Percentiles rank a stretch among this genome's conserved stretches.
phyloP scores from a whole-genome alignment of 1,140 invertebrate species.

The Magallana ariakensis region DNA sequence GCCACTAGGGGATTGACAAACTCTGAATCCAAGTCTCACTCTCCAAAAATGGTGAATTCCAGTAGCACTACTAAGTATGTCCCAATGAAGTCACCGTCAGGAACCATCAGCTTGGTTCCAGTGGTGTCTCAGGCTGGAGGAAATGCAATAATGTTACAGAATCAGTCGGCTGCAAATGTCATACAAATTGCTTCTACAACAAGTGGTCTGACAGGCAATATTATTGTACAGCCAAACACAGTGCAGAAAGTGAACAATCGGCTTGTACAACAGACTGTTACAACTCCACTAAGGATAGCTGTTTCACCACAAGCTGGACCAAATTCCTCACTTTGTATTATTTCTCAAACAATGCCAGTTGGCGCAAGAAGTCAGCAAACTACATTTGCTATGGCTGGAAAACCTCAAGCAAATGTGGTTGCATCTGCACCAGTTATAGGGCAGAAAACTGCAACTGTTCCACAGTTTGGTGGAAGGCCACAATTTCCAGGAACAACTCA shows the following conservation, averaged over 20 bases:
- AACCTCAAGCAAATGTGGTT: conserved; percentile 14
- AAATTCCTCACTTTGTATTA: conserved; percentile 37
- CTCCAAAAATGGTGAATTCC: conserved; percentile 6
- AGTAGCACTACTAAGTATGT: not conserved
- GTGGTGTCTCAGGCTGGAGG: not conserved
- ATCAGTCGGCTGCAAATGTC: not conserved
- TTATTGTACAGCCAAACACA: not conserved
- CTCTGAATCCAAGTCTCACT: conserved; percentile 38
- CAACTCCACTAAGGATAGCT: conserved; percentile 20
- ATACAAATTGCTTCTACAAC: not conserved
- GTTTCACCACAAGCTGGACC: conserved; percentile 13
- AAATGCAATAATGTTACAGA: not conserved
- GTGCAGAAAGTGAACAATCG: not conserved
- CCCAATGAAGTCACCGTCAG: not conserved
- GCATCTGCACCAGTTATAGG: conserved; percentile 26
- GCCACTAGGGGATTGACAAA: conserved; percentile 47
- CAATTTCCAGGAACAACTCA: conserved; percentile 59
- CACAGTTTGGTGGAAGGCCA: conserved; percentile 58
- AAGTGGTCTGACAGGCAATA: not conserved
- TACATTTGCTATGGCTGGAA: conserved; percentile 34
- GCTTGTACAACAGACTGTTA: conserved; percentile 24
- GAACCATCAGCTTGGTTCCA: conserved; percentile 12
- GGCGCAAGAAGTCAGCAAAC: not conserved
- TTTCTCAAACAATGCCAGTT: conserved; percentile 19
- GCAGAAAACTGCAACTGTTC: conserved; percentile 45